Percentiles rank a stretch among this genome's conserved stretches.
phyloP scores from a whole-genome alignment of 2,797 vertebrate genomes.

The Pseudochromis fuscus region DNA sequence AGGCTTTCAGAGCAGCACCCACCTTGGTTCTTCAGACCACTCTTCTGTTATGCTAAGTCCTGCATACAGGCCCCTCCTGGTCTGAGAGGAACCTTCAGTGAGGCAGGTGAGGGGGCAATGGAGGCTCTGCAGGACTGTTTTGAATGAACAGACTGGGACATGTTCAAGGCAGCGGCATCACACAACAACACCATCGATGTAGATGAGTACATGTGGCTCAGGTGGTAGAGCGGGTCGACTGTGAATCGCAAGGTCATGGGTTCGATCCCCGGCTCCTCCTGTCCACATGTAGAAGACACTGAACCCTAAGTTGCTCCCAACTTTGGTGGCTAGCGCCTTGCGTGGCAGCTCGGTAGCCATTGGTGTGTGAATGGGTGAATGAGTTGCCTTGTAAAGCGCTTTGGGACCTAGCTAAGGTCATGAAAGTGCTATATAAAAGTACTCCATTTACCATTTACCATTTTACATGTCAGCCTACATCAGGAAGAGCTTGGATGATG shows the following conservation, averaged over 20 bases:
- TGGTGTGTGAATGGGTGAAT: no score
- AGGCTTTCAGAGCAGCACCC: neutral
- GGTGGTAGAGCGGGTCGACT: no score
- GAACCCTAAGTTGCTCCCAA: no score
- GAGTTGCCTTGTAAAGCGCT: no score
- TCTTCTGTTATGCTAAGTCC: constrained; percentile 14
- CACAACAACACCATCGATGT: neutral
- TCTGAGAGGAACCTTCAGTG: neutral
- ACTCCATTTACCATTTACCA: no score
- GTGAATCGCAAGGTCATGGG: no score
- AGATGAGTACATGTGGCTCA: neutral
- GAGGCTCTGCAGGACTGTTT: neutral
- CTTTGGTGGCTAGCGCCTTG: no score
- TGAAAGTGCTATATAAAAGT: no score
- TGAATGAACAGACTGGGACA: constrained; percentile 6
- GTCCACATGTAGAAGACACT: no score
- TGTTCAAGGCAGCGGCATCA: constrained; percentile 1
- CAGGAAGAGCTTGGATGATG: constrained; percentile 5
- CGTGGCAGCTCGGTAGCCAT: no score
- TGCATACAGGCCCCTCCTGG: neutral
- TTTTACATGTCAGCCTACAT: neutral
- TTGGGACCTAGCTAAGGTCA: no score
- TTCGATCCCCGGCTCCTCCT: no score
- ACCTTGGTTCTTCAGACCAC: neutral
- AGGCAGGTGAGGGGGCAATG: neutral